Evolutionary conservation across 2,113 vertebrate species (phyloP).

Genomic region (Nesoenas mayeri): DNA sequence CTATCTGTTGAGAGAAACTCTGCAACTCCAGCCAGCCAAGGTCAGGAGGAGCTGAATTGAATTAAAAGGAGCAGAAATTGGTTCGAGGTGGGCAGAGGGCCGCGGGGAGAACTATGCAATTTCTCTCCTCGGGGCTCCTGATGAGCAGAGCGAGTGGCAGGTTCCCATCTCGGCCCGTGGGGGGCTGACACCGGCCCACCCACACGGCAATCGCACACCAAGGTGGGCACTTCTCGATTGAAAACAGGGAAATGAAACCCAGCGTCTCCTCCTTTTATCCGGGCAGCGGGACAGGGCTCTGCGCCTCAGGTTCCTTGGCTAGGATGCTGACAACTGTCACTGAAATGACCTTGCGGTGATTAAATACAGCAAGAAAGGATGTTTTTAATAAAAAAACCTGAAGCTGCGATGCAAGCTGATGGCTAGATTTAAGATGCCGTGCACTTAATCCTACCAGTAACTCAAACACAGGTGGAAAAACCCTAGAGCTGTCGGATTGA

Average conservation of each 20-base stretch:
- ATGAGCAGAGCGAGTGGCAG: not conserved
- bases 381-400: conserved; percentile 31
- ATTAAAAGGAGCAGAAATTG: conserved; percentile 77
- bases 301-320: not conserved
- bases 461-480: not conserved
- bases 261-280: conserved; percentile 56
- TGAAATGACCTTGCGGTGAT: conserved; percentile 47
- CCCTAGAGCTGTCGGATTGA: not conserved
- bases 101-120: conserved; percentile 30
- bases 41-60: conserved; percentile 75
- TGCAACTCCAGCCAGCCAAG: conserved; percentile 67
- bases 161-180: not conserved
- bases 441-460: not conserved
- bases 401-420: conserved; percentile 15
- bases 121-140: conserved; percentile 54
- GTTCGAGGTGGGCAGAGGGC: conserved; percentile 64
- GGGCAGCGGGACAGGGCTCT: conserved; percentile 7
- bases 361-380: conserved; percentile 56
- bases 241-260: conserved; percentile 61
- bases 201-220: not conserved
- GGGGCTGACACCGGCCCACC: not conserved
- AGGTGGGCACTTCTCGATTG: conserved; percentile 39
- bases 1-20: conserved; percentile 77
- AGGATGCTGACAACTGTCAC: conserved; percentile 25
- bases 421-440: not conserved